phyloP scores from a whole-genome alignment of 2,888 invertebrate genomes.

The Steinernema hermaphroditum region DNA sequence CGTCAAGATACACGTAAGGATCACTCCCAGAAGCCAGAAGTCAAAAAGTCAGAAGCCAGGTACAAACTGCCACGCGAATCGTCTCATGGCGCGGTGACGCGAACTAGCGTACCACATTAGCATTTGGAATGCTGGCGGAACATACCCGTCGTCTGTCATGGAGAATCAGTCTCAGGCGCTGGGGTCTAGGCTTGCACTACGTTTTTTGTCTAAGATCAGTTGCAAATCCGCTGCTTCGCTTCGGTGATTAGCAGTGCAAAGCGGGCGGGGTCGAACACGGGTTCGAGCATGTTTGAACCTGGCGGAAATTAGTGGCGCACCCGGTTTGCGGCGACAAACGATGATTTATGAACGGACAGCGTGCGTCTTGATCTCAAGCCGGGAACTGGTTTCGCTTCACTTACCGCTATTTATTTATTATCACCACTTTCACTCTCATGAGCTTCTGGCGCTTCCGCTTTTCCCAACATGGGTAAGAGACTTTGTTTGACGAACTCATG shows the following conservation, averaged over 20 bases:
- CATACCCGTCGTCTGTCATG: too few relatives aligned
- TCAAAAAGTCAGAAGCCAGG: too few relatives aligned
- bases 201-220: not conserved
- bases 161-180: too few relatives aligned
- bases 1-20: too few relatives aligned
- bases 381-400: constrained; percentile 6
- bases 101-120: too few relatives aligned
- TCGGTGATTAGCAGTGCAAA: constrained; percentile 6
- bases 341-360: constrained; percentile 26
- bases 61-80: too few relatives aligned
- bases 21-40: too few relatives aligned
- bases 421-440: constrained; percentile 1
- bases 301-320: constrained; percentile 23
- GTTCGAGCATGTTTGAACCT: constrained; percentile 19
- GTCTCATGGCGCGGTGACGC: too few relatives aligned
- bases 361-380: constrained; percentile 5
- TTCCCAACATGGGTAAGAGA: too few relatives aligned
- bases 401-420: constrained; percentile 27
- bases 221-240: constrained; percentile 18
- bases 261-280: constrained; percentile 23
- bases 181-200: too few relatives aligned
- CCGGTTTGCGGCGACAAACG: constrained; percentile 25
- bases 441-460: not conserved
- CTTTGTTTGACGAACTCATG: too few relatives aligned
- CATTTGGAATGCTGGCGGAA: too few relatives aligned